phyloP scores from a whole-genome alignment of 2,888 invertebrate species.

The Cyclophora albipunctata region DNA sequence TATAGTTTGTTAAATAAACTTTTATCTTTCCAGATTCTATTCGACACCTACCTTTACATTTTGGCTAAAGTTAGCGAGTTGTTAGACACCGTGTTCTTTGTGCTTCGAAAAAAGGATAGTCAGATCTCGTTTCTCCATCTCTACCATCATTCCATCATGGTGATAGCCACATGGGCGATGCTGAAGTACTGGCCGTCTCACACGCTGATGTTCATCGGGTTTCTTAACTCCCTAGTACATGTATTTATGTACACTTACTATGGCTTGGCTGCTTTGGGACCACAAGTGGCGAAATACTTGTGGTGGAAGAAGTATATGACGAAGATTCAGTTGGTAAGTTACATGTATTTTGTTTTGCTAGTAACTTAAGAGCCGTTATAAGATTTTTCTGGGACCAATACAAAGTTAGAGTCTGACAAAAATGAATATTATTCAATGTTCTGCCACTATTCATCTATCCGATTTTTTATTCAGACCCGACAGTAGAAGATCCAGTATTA shows the following conservation, averaged over 20 bases:
- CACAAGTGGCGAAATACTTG: slow-evolving; percentile 81
- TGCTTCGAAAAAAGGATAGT: slow-evolving; percentile 83
- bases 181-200: slow-evolving; percentile 84
- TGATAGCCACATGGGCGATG: slow-evolving; percentile 83
- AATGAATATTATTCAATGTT: too few species aligned
- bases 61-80: slow-evolving; percentile 85
- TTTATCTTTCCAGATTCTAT: slow-evolving; percentile 60
- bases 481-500: too few species aligned
- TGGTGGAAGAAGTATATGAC: slow-evolving; percentile 93
- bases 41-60: slow-evolving; percentile 79
- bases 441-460: too few species aligned
- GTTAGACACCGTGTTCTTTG: slow-evolving; percentile 90
- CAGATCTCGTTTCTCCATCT: slow-evolving; percentile 93
- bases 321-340: slow-evolving; percentile 82
- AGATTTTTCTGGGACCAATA: too few species aligned
- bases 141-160: slow-evolving; percentile 88
- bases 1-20: slow-evolving; percentile 25
- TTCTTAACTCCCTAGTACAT: slow-evolving; percentile 85
- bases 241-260: slow-evolving; percentile 90
- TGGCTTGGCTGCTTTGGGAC: slow-evolving; percentile 84
- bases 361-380: too few species aligned
- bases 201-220: slow-evolving; percentile 81
- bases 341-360: background rate
- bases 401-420: too few species aligned
- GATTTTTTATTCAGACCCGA: too few species aligned